These are phyloP conservation scores for Samia ricini DNA, from an alignment of 1,140 invertebrate species.

Conservation along the genomic window DNA sequence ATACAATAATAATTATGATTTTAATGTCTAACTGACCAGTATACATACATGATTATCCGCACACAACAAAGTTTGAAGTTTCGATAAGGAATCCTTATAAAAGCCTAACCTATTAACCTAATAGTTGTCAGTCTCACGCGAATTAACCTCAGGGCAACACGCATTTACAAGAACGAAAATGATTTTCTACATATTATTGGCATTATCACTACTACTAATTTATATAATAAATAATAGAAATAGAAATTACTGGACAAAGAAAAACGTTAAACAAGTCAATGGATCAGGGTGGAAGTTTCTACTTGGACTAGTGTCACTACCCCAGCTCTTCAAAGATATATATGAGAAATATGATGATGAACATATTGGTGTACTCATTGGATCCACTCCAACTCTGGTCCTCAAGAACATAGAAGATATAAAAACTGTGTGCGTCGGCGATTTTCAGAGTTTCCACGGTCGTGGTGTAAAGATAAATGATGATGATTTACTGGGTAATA, in stretches of 20 bases:
- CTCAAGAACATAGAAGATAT: constrained; percentile 75
- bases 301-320: constrained; percentile 19
- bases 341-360: constrained; percentile 34
- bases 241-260: neutral
- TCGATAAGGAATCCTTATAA: no score
- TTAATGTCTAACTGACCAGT: no score
- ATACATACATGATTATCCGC: no score
- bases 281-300: constrained; percentile 29
- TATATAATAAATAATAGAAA: neutral
- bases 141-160: no score
- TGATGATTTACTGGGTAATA: constrained; percentile 73
- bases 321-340: constrained; percentile 24
- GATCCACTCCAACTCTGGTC: constrained; percentile 52
- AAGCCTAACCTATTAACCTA: no score
- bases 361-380: constrained; percentile 47
- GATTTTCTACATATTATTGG: neutral
- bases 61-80: no score
- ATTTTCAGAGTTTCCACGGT: constrained; percentile 73
- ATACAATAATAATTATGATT: no score
- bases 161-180: no score
- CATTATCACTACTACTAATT: neutral
- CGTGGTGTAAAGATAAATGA: constrained; percentile 66
- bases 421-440: constrained; percentile 62
- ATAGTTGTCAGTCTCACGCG: no score
- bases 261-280: constrained; percentile 15